Base-by-base conservation (phyloP, 2,888 invertebrate species). In the Acholoe squamosa region DNA sequence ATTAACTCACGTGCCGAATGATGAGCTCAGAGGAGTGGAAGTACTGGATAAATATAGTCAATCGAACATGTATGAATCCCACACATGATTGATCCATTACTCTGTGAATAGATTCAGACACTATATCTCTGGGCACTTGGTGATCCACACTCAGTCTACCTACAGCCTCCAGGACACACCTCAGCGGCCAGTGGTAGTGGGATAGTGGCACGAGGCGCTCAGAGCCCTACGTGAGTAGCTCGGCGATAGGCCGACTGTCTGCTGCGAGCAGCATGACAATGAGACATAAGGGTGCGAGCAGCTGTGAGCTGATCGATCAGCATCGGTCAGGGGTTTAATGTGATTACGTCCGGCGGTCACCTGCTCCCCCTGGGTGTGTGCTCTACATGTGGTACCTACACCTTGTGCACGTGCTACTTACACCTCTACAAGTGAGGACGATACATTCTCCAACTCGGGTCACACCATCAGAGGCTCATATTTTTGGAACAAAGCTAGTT, bases 281-380 rank as follows among this genome's bases (percentile, higher is more conserved):
- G 71, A 71, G 71, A 28, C 14, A 0, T 71, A 14, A 14, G 61
- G 61, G 61, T 61, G 61, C 19, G 61, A 61, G 71, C 71, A 71
- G 28, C 14, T 71, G 71, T 1, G 31, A 71, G 25, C 28, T 28
- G 71, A 71, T 71, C 71, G 31, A 71, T 71, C n/a, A 14, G 31
- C 14, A 25, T 22, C 28, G 71, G 61, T 14, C 71, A 25, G 14
- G 71, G 31, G 14, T 71, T 71, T 71, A 71, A 71, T 71, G 71
- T 71, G 71, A 71, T 71, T 71, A 71, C 71, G 71, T 71, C 71
- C 31, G 28, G 28, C 71, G 28, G 25, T 28, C 31, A n/a, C 61
- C 61, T 61, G 61, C 61, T 61, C 22, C 61, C 61, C 61, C 43
- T 43, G 43, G 43, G 43, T 43, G 43, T 43, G 43, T 43, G 43